phyloP scores from a whole-genome alignment of 2,113 vertebrate genomes.

The Nothocercus julius region DNA sequence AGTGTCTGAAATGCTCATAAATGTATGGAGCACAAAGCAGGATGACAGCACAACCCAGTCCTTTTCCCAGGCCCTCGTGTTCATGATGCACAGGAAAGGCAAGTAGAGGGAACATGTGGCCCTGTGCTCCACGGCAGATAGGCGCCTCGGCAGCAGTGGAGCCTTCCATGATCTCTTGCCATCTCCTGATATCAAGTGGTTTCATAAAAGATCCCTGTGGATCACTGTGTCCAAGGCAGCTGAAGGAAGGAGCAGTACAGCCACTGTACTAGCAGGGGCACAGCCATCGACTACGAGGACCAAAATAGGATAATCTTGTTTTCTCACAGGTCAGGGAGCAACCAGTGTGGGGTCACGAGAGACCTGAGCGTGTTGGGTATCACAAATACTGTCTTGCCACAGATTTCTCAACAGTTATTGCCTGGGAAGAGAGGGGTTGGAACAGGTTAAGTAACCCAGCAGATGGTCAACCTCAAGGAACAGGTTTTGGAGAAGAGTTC shows the following conservation, averaged over 20 bases:
- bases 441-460: background rate
- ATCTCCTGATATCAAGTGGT: background rate
- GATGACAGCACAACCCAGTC: background rate
- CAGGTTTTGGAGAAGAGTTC: background rate
- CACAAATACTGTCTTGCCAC: background rate
- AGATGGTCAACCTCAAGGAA: constrained; percentile 41
- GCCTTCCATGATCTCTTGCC: background rate
- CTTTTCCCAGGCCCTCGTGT: background rate
- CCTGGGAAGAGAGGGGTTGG: constrained; percentile 5
- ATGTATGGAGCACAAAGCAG: background rate
- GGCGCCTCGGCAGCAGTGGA: background rate
- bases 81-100: background rate
- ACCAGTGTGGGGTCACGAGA: background rate
- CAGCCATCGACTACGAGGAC: background rate
- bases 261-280: background rate
- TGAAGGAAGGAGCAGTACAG: background rate
- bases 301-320: background rate
- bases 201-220: background rate
- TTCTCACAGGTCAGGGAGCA: background rate
- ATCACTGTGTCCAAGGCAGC: background rate
- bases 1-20: background rate
- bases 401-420: constrained; percentile 1
- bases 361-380: background rate
- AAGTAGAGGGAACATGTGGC: background rate
- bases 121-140: background rate